Evolutionary conservation across 1,140 invertebrate genomes (phyloP), one percentile per base, ranked within the genome.

Genomic region (Halictus rubicundus): DNA sequence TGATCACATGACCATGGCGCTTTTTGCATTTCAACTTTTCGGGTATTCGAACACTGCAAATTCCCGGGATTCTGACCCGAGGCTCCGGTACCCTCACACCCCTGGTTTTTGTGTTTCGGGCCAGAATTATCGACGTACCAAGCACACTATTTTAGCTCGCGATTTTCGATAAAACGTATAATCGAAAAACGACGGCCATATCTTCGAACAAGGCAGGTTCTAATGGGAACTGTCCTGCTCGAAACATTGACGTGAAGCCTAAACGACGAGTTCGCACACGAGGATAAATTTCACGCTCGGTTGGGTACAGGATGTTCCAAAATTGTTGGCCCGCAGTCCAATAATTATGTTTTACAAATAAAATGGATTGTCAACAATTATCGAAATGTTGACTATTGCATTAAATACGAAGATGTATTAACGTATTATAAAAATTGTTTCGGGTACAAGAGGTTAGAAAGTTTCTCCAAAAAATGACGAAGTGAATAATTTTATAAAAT

Each of bases 111-210:
- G 42, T 12, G 42, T 12, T 12, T 10, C 21, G 19, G 12, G 4
- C 39, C 1, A 12, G 64, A 25, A 46, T 66, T 25, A 65, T 65
- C 42, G 63, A 65, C 63, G 42, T 10, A n/a, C 23, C 9, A 6
- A 12, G 9, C 9, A n/a, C 19, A 6, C 63, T 9, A 25, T 65
- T 65, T 37, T 2, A n/a, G 16, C 9, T 10, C 19, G 2, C 39
- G n/a, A 42, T 49, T 46, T 49, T 49, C 39, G 64, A 65, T 66
- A 12, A 10, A 46, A 66, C 39, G 64, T 49, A 12, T 66, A 66
- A 66, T 46, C 39, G 64, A 66, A 25, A 46, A 46, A 1, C 39
- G 10, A 5, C 10, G 19, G 42, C 39, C n/a, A 25, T 25, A n/a
- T 25, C 39, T 39, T 66, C 64, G 10, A 39, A 10, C 42, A 8